Conservation (phyloP, 2,888 invertebrate species). For the Cosmopolites sordidus region DNA sequence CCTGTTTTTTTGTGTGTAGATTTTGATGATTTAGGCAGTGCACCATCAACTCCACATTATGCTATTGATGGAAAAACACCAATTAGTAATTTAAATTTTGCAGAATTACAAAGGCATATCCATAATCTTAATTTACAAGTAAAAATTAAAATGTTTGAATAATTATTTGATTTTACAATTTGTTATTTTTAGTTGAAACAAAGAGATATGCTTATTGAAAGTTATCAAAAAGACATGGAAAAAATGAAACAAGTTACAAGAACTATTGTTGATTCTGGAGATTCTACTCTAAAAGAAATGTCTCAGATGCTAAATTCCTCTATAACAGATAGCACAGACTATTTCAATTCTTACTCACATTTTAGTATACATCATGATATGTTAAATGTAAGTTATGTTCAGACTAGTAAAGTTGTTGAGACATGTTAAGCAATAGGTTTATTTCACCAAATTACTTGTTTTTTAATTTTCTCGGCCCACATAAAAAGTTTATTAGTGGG, state of each 20-base stretch:
- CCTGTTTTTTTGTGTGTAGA: slow-evolving; percentile 44
- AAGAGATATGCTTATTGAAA: slow-evolving; percentile 55
- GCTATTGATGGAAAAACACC: slow-evolving; percentile 48
- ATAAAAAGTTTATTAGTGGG: too few species aligned
- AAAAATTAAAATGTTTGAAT: slow-evolving; percentile 15
- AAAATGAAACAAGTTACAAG: slow-evolving; percentile 60
- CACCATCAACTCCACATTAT: slow-evolving; percentile 49
- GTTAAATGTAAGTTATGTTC: slow-evolving; percentile 62
- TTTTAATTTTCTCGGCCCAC: too few species aligned
- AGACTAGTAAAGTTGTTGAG: too few species aligned
- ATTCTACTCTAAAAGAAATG: slow-evolving; percentile 31
- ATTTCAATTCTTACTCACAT: slow-evolving; percentile 82
- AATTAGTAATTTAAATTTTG: slow-evolving; percentile 45
- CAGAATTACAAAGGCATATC: slow-evolving; percentile 46
- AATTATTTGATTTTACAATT: not conserved
- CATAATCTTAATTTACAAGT: slow-evolving; percentile 45
- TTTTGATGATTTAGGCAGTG: slow-evolving; percentile 52
- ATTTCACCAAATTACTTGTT: too few species aligned
- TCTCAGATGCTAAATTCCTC: slow-evolving; percentile 46
- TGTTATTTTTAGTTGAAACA: slow-evolving; percentile 55
- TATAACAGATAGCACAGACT: slow-evolving; percentile 63
- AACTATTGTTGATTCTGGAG: slow-evolving; percentile 50
- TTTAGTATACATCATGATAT: slow-evolving; percentile 92
- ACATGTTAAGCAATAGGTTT: too few species aligned
- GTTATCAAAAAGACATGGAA: slow-evolving; percentile 58